These are phyloP conservation scores for Meteorus sp. DNA, from an alignment of 1,140 invertebrate genomes.

Conservation along the genomic window DNA sequence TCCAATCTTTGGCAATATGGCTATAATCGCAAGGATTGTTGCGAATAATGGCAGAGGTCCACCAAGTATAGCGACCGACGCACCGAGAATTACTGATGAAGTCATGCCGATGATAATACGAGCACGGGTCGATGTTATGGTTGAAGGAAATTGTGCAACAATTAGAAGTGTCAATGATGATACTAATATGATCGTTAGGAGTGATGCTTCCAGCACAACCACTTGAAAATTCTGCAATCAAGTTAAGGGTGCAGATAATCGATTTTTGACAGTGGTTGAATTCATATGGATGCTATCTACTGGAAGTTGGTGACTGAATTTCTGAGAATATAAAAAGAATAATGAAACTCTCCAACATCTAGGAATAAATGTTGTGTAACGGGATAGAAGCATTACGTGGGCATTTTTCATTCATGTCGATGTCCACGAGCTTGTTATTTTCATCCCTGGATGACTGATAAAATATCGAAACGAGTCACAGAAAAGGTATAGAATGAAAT, in stretches of 20 bases:
- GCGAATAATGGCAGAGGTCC: slow-evolving; percentile 44
- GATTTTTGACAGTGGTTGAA: too few species aligned
- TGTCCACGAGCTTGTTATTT: too few species aligned
- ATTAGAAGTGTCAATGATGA: slow-evolving; percentile 43
- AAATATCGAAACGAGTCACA: too few species aligned
- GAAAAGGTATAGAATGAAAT: too few species aligned
- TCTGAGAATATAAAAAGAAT: too few species aligned
- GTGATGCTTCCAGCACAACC: slow-evolving; percentile 32
- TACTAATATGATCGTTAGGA: slow-evolving; percentile 42
- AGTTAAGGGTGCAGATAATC: background rate
- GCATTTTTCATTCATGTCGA: too few species aligned
- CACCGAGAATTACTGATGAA: slow-evolving; percentile 43
- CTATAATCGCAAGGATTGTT: slow-evolving; percentile 44
- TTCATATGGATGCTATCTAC: too few species aligned
- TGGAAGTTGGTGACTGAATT: too few species aligned
- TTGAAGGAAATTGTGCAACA: slow-evolving; percentile 47
- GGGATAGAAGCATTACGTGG: too few species aligned
- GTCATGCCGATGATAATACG: slow-evolving; percentile 44
- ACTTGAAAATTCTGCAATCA: slow-evolving; percentile 30
- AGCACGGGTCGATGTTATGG: slow-evolving; percentile 36
- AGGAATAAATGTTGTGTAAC: too few species aligned
- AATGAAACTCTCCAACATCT: too few species aligned
- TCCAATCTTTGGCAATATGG: slow-evolving; percentile 43
- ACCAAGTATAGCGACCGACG: slow-evolving; percentile 40
- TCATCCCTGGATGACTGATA: too few species aligned